Percentiles rank a stretch among this genome's conserved stretches.
Conservation (phyloP, 2,888 invertebrate genomes). For the Cantharis flavilabris region DNA sequence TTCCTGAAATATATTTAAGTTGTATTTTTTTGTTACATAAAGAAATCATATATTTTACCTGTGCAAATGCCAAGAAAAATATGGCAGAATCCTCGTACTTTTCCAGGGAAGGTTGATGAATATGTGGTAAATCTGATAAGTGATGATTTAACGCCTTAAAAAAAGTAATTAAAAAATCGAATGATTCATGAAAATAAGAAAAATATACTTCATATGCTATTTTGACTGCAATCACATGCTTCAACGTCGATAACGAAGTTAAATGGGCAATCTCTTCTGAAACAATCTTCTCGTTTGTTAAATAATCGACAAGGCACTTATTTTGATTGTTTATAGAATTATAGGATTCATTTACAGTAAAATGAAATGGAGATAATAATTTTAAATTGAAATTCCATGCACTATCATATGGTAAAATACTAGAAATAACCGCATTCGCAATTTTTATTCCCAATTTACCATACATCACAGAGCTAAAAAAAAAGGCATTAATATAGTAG, state of each 20-base stretch:
- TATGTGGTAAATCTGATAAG: slow-evolving; percentile 42
- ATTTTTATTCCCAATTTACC: slow-evolving; percentile 58
- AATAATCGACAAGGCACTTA: slow-evolving; percentile 40
- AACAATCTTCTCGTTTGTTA: slow-evolving; percentile 38
- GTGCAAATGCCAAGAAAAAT: slow-evolving; percentile 62
- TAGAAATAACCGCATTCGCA: slow-evolving; percentile 55
- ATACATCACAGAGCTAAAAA: slow-evolving; percentile 57
- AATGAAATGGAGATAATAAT: slow-evolving; percentile 51
- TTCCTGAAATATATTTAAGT: slow-evolving; percentile 44
- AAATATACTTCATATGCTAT: slow-evolving; percentile 50
- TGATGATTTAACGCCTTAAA: slow-evolving; percentile 42
- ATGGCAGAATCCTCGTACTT: slow-evolving; percentile 57
- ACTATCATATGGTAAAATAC: slow-evolving; percentile 53
- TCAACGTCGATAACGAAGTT: slow-evolving; percentile 46
- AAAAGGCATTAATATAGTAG: neutral
- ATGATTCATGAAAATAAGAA: neutral
- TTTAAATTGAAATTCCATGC: slow-evolving; percentile 54
- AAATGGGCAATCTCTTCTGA: slow-evolving; percentile 42
- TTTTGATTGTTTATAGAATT: slow-evolving; percentile 34
- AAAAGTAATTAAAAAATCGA: slow-evolving; percentile 1
- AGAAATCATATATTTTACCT: slow-evolving; percentile 48
- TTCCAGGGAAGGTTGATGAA: slow-evolving; percentile 58
- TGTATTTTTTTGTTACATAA: neutral
- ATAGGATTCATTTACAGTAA: slow-evolving; percentile 50
- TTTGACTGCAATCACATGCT: slow-evolving; percentile 48